Conservation (phyloP, 2,888 invertebrate genomes). For the Leptinotarsa haldemani region DNA sequence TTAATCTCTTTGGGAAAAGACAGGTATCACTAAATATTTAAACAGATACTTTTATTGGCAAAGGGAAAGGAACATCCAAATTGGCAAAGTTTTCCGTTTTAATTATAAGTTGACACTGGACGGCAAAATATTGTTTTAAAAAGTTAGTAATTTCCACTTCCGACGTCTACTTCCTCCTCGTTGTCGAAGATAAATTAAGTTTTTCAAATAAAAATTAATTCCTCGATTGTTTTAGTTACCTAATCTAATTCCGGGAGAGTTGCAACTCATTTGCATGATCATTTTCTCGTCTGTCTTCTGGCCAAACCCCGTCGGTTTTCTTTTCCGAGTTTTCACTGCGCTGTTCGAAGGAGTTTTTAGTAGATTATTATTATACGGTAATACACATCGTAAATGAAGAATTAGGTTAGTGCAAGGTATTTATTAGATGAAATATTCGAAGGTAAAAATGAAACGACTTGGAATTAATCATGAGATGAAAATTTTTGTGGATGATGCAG, state of each 20-base stretch:
- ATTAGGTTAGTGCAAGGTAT: not conserved
- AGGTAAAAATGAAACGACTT: too few species aligned
- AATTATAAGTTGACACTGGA: slow-evolving; percentile 52
- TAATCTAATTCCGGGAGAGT: slow-evolving; percentile 52
- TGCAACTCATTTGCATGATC: slow-evolving; percentile 44
- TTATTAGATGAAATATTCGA: too few species aligned
- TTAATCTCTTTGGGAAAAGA: not conserved
- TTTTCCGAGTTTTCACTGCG: not conserved
- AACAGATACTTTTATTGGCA: not conserved
- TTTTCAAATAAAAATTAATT: slow-evolving; percentile 57
- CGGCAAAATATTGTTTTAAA: slow-evolving; percentile 50
- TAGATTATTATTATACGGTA: not conserved
- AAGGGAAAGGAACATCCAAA: slow-evolving; percentile 24
- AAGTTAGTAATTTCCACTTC: slow-evolving; percentile 51
- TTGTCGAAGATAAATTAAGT: slow-evolving; percentile 42
- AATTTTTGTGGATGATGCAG: too few species aligned
- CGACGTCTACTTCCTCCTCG: slow-evolving; percentile 36
- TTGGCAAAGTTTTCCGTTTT: slow-evolving; percentile 54
- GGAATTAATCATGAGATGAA: too few species aligned
- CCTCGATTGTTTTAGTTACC: slow-evolving; percentile 56
- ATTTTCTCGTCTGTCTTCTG: slow-evolving; percentile 33
- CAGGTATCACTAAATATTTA: slow-evolving; percentile 12
- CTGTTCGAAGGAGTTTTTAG: not conserved
- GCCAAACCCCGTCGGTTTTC: not conserved
- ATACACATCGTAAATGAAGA: not conserved